Base-by-base conservation (phyloP, 2,113 vertebrate genomes). In the Spizaetus ornatus region DNA sequence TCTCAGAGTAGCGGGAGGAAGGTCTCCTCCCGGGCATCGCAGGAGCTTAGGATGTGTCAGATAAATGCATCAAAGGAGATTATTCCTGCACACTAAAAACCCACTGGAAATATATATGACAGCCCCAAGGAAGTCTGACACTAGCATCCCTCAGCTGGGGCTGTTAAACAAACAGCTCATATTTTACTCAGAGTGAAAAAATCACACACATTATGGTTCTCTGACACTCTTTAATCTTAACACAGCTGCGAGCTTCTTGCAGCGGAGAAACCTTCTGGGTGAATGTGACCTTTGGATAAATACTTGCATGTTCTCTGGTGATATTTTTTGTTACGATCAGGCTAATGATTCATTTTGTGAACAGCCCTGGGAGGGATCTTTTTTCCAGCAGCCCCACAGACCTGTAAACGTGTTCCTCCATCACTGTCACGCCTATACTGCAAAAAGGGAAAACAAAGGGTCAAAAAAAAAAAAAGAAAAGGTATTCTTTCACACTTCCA, bases 141-240 rank as follows among this genome's bases (percentile, higher is more conserved):
- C 62, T 29, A 89, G 84, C 45, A 85, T 91, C 91, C 59, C 78
- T 97, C 95, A 92, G 71, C 70, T 96, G 89, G 48, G 89, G 50
- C 78, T 76, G 86, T 73, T 95, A 94, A 70, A 91, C 70, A 96
- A 96, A 96, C 81, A 97, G 94, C 76, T 96, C 93, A 78, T 95
- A 95, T 90, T 96, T 95, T 96, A 96, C 85, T 77, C 73, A 21
- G 71, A 90, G 78, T 87, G 92, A 95, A 95, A 92, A 96, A 94
- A 94, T 92, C 32, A 2, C 62, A 85, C n/a, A 88, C 47, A 65
- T 74, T 65, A 79, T 52, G 76, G 80, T 78, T 95, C 87, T 86
- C 88, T 90, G 92, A 94, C 94, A 90, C 38, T 82, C 90, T 95
- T 95, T 91, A 71, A 81, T 91, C 81, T 96, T 80, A 96, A 81